These are phyloP conservation scores for Spodoptera exigua DNA, from an alignment of 2,888 invertebrate species.

Conservation along the genomic window DNA sequence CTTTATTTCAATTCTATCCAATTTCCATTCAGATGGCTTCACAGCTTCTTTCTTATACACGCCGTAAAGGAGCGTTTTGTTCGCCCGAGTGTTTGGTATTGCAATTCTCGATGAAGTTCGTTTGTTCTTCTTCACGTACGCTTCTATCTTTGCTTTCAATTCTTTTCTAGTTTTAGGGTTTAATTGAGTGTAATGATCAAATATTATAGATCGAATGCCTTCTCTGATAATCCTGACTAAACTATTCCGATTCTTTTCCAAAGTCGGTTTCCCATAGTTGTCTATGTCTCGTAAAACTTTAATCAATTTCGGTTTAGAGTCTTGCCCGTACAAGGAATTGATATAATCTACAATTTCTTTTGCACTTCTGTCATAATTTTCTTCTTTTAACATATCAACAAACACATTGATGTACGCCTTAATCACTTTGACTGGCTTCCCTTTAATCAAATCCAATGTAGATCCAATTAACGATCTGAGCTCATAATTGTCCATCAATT, in stretches of 20 bases:
- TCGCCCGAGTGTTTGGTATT: too few relatives aligned
- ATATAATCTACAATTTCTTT: conserved; percentile 59
- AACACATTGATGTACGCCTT: conserved; percentile 53
- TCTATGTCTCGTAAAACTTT: conserved; percentile 60
- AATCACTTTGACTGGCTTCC: conserved; percentile 46
- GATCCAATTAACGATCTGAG: conserved; percentile 56
- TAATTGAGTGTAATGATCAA: conserved; percentile 68
- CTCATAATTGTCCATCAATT: conserved; percentile 56
- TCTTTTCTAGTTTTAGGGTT: conserved; percentile 55
- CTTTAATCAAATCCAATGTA: conserved; percentile 56
- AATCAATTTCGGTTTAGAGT: conserved; percentile 52
- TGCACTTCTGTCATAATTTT: conserved; percentile 37
- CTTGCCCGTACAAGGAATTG: conserved; percentile 65
- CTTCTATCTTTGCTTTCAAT: conserved; percentile 52
- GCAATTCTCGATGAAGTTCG: too few relatives aligned
- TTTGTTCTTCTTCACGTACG: conserved; percentile 10
- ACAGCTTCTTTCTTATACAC: too few relatives aligned
- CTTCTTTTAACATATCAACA: conserved; percentile 34
- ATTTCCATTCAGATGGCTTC: too few relatives aligned
- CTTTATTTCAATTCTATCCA: too few relatives aligned
- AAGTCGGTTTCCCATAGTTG: conserved; percentile 52
- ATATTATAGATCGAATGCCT: conserved; percentile 62
- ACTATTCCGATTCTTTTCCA: conserved; percentile 49
- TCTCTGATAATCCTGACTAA: conserved; percentile 58
- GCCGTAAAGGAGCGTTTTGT: too few relatives aligned